Evolutionary conservation across 2,797 vertebrate species (phyloP).

Genomic region (Dipus sagitta): DNA sequence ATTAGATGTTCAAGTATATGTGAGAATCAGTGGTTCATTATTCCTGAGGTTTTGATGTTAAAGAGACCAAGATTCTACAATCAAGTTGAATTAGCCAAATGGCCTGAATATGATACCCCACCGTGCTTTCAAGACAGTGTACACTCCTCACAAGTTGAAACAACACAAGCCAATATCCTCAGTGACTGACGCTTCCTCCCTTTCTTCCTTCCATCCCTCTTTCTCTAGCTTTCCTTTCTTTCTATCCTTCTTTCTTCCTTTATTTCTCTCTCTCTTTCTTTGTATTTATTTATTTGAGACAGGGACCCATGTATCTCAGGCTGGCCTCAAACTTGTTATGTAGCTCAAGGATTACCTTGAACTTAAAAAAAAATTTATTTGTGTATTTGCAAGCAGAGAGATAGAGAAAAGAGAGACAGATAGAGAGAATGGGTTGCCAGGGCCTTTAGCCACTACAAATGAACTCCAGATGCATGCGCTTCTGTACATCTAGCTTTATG

Average conservation of each 20-base stretch:
- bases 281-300: no score
- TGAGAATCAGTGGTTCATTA: neutral
- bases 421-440: no score
- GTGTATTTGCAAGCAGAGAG: no score
- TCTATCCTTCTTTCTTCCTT: neutral
- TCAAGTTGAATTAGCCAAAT: neutral
- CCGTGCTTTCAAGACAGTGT: neutral
- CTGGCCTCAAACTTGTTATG: neutral
- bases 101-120: neutral
- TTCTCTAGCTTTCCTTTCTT: neutral
- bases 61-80: neutral
- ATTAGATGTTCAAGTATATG: neutral
- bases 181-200: neutral
- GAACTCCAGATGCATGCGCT: no score
- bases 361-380: no score
- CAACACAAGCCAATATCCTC: neutral
- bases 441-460: no score
- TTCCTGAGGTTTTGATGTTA: neutral
- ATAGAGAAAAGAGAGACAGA: no score
- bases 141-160: neutral
- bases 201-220: no score
- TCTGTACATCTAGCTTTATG: no score
- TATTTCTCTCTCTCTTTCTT: neutral
- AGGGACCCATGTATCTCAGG: neutral
- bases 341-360: neutral